phyloP scores from a whole-genome alignment of 1,140 invertebrate genomes.

The Muscidifurax raptorellus region DNA sequence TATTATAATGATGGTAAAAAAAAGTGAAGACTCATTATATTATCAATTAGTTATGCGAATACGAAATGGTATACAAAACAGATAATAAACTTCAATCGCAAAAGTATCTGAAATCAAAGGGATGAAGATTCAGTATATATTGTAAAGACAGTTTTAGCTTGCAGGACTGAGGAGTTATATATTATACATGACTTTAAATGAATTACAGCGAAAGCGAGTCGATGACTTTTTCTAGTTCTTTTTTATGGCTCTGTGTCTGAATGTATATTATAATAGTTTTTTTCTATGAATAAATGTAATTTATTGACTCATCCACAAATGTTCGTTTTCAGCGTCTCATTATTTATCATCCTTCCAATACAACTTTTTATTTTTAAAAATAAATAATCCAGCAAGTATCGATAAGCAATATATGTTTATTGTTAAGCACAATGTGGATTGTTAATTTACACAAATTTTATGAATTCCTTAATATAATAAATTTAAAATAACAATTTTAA shows the following conservation, averaged over 20 bases:
- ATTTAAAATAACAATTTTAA: not conserved
- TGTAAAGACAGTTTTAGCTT: constrained; percentile 47
- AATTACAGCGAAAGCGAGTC: constrained; percentile 50
- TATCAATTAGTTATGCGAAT: constrained; percentile 30
- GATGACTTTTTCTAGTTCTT: constrained; percentile 54
- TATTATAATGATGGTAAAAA: constrained; percentile 16
- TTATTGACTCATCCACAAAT: constrained; percentile 58
- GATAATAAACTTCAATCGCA: constrained; percentile 33
- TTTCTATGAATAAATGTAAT: constrained; percentile 67
- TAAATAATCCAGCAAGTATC: constrained; percentile 7
- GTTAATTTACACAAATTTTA: not conserved
- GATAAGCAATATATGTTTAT: constrained; percentile 1
- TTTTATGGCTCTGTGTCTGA: constrained; percentile 57
- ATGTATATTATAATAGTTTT: constrained; percentile 62
- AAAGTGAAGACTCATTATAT: constrained; percentile 29
- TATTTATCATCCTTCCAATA: constrained; percentile 3
- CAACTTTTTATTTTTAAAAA: not conserved
- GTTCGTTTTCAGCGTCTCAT: not conserved
- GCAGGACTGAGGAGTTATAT: constrained; percentile 52
- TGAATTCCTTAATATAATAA: not conserved
- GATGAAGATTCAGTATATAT: constrained; percentile 33
- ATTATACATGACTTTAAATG: constrained; percentile 51
- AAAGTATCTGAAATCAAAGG: constrained; percentile 37
- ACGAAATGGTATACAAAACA: constrained; percentile 6
- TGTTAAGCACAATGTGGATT: not conserved